Conservation (phyloP, 2,797 vertebrate genomes). For the Monodelphis domestica region DNA sequence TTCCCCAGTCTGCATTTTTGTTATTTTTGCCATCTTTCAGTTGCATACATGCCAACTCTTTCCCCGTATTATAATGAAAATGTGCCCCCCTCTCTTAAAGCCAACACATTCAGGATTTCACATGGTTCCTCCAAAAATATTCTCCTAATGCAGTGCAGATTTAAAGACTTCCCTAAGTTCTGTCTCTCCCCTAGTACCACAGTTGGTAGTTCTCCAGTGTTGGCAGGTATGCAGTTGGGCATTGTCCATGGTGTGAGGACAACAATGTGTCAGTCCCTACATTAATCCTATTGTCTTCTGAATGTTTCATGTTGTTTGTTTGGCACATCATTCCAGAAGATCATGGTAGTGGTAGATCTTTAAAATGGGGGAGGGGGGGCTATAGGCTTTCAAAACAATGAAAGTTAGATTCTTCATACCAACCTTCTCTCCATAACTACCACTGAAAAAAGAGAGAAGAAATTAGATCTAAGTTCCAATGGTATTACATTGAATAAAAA, state of each 20-base stretch:
- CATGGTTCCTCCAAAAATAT: neutral
- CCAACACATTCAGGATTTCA: slow-evolving; percentile 8
- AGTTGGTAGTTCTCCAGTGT: slow-evolving; percentile 16
- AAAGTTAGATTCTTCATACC: slow-evolving; percentile 14
- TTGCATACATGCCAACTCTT: slow-evolving; percentile 58
- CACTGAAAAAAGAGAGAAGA: slow-evolving; percentile 1
- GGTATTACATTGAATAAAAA: neutral
- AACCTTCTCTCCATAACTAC: slow-evolving; percentile 7
- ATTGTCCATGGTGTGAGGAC: slow-evolving; percentile 53
- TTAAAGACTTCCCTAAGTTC: slow-evolving; percentile 9
- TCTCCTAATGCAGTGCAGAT: slow-evolving; percentile 6
- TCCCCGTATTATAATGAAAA: neutral
- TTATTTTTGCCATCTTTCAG: slow-evolving; percentile 64
- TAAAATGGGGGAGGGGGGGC: neutral
- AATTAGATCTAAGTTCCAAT: neutral
- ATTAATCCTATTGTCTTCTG: slow-evolving; percentile 69
- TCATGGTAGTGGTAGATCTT: neutral
- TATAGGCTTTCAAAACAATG: neutral
- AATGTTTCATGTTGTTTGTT: slow-evolving; percentile 74
- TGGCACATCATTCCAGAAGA: slow-evolving; percentile 52
- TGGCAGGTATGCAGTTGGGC: slow-evolving; percentile 64
- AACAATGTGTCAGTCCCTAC: slow-evolving; percentile 58
- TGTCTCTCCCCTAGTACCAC: neutral
- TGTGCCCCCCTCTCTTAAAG: neutral
- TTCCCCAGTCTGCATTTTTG: slow-evolving; percentile 64